Evolutionary conservation across 2,888 invertebrate species (phyloP), one percentile per base, ranked within the genome.

Genomic region (Pachycephus smyrnensis): DNA sequence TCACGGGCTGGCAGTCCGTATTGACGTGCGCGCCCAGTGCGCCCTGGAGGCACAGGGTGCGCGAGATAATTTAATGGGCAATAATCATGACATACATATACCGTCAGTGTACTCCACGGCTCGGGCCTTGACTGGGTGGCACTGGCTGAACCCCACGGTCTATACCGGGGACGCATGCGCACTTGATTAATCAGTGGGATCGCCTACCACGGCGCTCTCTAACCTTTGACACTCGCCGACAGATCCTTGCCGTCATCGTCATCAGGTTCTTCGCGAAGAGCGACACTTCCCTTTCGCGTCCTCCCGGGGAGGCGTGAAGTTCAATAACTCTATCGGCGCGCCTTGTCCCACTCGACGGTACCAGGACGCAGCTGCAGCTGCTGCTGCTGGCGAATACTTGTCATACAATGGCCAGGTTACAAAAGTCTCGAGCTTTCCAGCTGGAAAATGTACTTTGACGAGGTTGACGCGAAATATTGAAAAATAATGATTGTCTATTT

Each of bases 21-120:
- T 32, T 69, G 69, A 69, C 69, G 69, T 32, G 69, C 30, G n/a
- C 9, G 76, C 37, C 40, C 15, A 12, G 71, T 31, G 40, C 73
- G 76, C 71, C 40, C 36, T 6, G n/a, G 55, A 30, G n/a, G 40
- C 23, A 35, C 31, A 11, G 35, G 71, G 30, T n/a, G 36, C 37
- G 69, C 15, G 71, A 55, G 71, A 86, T 85, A 85, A 86, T 86
- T 86, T 85, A 86, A 86, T 86, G 84, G 82, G 83, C 84, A 82
- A 40, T 40, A 40, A 40, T 40, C 40, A 40, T 40, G 40, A 40
- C 40, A 75, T 23, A 73, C 77, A 15, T 55, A 73, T 77, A 80
- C 79, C 82, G 81, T 77, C 80, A 78, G 40, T 40, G 40, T 40
- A 40, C 40, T 40, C 40, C 40, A 40, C 6, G 40, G 79, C 77